Evolutionary conservation across 2,888 invertebrate genomes (phyloP).

Genomic region (Physocephala rufipes): DNA sequence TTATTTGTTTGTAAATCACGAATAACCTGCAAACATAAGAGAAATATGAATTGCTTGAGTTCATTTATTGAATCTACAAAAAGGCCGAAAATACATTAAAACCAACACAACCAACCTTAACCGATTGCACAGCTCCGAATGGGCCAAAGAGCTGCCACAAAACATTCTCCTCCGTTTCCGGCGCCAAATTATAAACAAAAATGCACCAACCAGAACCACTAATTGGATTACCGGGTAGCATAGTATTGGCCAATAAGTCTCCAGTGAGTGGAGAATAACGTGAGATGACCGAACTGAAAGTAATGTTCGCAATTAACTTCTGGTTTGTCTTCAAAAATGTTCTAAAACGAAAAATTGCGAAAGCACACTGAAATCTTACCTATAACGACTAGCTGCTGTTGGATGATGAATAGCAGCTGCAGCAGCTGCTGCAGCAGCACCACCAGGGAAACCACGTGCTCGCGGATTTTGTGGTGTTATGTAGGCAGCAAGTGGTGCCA

Average conservation of each 20-base stretch:
- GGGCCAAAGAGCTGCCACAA: conserved; percentile 98
- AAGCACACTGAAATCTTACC: conserved; percentile 51
- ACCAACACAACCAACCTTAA: conserved; percentile 76
- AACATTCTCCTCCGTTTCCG: conserved; percentile 95
- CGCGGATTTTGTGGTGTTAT: conserved; percentile 81
- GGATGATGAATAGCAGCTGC: conserved; percentile 66
- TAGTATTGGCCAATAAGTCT: conserved; percentile 78
- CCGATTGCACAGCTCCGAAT: conserved; percentile 96
- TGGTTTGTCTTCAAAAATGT: conserved; percentile 10
- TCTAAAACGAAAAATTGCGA: conserved; percentile 16
- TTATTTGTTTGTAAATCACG: conserved; percentile 95
- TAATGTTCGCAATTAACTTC: no score
- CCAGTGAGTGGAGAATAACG: conserved; percentile 89
- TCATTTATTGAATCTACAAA: background rate
- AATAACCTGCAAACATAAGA: conserved; percentile 71
- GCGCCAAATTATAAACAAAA: conserved; percentile 95
- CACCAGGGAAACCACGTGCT: conserved; percentile 80
- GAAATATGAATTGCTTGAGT: background rate
- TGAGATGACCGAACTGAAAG: conserved; percentile 65
- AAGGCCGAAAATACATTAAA: background rate
- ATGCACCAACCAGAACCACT: conserved; percentile 84
- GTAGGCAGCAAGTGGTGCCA: conserved; percentile 85
- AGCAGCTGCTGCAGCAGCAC: conserved; percentile 65
- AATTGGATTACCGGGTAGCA: conserved; percentile 85
- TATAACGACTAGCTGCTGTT: conserved; percentile 63